Evolutionary conservation across 2,888 invertebrate species (phyloP).

Genomic region (Kryphioiulus occultus): DNA sequence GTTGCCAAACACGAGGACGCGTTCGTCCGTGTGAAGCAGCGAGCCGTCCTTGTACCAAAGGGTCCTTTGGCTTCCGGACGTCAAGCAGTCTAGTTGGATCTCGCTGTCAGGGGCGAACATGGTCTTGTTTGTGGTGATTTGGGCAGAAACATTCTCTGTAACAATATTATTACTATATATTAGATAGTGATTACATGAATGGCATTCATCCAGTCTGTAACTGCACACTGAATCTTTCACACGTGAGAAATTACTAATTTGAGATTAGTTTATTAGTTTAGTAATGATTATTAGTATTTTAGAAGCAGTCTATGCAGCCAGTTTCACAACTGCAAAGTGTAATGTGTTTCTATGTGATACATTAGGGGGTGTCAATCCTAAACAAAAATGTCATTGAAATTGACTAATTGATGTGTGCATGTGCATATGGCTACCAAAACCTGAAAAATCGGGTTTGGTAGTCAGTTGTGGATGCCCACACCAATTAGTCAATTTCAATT

Average conservation of each 20-base stretch:
- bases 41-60: constrained; percentile 82
- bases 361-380: too few relatives aligned
- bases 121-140: constrained; percentile 69
- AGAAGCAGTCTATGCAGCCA: background rate
- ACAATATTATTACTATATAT: background rate
- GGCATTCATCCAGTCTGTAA: background rate
- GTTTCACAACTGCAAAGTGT: constrained; percentile 29
- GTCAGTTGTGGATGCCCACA: too few relatives aligned
- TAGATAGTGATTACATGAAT: background rate
- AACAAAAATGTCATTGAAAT: too few relatives aligned
- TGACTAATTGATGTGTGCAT: too few relatives aligned
- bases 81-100: constrained; percentile 76
- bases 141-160: constrained; percentile 57
- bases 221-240: too few relatives aligned
- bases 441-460: too few relatives aligned
- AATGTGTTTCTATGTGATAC: background rate
- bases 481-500: too few relatives aligned
- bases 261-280: background rate
- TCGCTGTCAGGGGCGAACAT: constrained; percentile 73
- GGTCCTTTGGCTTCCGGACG: constrained; percentile 77
- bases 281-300: background rate
- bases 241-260: too few relatives aligned
- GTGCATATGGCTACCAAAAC: too few relatives aligned
- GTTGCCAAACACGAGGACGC: constrained; percentile 72
- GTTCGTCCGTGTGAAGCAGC: constrained; percentile 67